Evolutionary conservation across 2,113 vertebrate species (phyloP).

Genomic region (Anseranas semipalmata): DNA sequence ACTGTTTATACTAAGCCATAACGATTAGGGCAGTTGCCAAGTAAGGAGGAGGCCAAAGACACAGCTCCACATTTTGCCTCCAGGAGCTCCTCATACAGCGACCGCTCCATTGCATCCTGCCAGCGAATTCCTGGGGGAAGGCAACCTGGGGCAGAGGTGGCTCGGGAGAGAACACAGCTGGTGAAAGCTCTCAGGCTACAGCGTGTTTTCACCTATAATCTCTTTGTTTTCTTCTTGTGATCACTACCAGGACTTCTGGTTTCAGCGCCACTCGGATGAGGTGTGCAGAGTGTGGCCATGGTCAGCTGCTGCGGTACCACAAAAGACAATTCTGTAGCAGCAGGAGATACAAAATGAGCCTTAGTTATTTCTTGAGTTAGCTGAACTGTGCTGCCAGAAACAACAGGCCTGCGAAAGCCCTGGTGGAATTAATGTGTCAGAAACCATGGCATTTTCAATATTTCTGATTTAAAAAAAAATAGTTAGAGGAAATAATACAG

Average conservation of each 20-base stretch:
- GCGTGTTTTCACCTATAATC: background rate
- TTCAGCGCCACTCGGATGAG: background rate
- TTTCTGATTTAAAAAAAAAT: background rate
- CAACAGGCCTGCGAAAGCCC: background rate
- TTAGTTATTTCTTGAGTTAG: background rate
- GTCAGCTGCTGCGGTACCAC: rapidly evolving
- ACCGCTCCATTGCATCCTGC: background rate
- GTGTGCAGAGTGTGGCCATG: background rate
- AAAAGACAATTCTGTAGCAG: background rate
- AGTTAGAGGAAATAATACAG: background rate
- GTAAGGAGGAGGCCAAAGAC: background rate
- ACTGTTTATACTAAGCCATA: background rate
- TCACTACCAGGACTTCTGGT: background rate
- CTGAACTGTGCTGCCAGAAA: constrained; percentile 16
- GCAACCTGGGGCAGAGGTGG: background rate
- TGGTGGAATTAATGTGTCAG: background rate
- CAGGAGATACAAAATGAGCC: background rate
- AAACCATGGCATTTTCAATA: background rate
- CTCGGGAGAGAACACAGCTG: rapidly evolving
- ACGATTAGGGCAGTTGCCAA: constrained; percentile 7
- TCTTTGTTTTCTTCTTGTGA: background rate
- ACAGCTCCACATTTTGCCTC: background rate
- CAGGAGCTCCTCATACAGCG: background rate
- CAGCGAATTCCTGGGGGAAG: background rate
- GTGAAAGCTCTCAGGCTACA: background rate